Evolutionary conservation across 2,113 vertebrate species (phyloP), one percentile per base, ranked within the genome.

Genomic region (Lampris incognitus): DNA sequence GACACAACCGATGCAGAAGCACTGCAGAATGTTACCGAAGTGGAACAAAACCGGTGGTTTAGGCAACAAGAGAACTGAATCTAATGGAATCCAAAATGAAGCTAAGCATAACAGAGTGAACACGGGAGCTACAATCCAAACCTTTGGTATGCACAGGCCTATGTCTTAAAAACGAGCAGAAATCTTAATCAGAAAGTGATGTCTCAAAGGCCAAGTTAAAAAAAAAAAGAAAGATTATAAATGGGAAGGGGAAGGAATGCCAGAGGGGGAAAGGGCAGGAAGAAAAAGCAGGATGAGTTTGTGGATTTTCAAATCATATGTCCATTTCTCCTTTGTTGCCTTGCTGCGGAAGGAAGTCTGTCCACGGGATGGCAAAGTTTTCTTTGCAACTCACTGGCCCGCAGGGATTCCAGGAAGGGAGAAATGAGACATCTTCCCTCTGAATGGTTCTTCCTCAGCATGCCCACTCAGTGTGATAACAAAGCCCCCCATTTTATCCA

Each of bases 231-330:
- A 70, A 69, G 57, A 65, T 24, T 24, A 24, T 69, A 72, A 85
- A 79, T 83, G 67, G 83, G 88, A 85, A 74, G 83, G 66, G 60
- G 61, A 78, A 85, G 69, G 63, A 73, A 67, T 73, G 70, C 81
- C 74, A 1, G 3, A 74, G 87, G 70, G 69, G 44, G 72, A 70
- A 69, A 48, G 63, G 37, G 77, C 69, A 78, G 36, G 74, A 73
- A 69, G 73, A 85, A 70, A 60, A 24, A 38, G 80, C 81, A 76
- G 76, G 72, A 74, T 73, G 85, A 80, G 46, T 78, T 76, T 84
- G 78, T 75, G 77, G 63, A 6, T 5, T 85, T 85, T 91, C 81
- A 89, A 68, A 87, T 85, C 81, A 69, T 89, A 68, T 80, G 68
- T 76, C 58, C 64, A 56, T 85, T 76, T 76, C 73, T 75, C 49